Evolutionary conservation across 1,140 invertebrate species (phyloP).

Genomic region (Semibalanus balanoides): DNA sequence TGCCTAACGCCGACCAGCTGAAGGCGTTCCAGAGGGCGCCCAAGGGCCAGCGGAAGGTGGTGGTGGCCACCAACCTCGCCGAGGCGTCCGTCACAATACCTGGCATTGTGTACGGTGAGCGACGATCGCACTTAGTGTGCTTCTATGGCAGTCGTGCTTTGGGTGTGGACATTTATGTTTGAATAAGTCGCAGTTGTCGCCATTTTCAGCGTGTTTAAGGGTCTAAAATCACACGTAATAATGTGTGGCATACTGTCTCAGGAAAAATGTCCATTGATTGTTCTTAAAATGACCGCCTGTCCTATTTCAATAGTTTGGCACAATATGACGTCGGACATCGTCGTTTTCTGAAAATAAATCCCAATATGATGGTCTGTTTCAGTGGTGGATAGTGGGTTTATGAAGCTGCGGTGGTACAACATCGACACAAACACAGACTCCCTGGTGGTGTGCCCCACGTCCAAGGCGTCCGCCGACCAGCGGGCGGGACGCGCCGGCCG

Average conservation of each 20-base stretch:
- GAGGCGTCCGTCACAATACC: slow-evolving; percentile 88
- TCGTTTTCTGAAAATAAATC: no score
- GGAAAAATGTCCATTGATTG: no score
- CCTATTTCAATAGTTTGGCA: no score
- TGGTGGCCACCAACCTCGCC: slow-evolving; percentile 93
- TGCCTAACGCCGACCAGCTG: slow-evolving; percentile 68
- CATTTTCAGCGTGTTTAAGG: no score
- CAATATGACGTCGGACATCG: no score
- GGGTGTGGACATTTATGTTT: no score
- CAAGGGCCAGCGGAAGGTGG: slow-evolving; percentile 66
- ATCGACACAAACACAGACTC: slow-evolving; percentile 66
- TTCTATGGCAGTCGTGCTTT: no score
- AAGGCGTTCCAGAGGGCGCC: slow-evolving; percentile 70
- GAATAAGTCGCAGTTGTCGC: no score
- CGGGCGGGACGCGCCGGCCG: slow-evolving; percentile 83
- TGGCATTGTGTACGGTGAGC: slow-evolving; percentile 75
- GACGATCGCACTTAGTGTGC: no score
- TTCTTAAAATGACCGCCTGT: no score
- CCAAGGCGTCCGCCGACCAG: slow-evolving; percentile 79
- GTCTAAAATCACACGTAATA: no score
- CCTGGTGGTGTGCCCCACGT: slow-evolving; percentile 67
- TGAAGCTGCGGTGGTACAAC: slow-evolving; percentile 88
- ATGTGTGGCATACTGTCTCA: no score
- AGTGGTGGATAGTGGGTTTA: slow-evolving; percentile 94
- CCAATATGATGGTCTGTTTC: slow-evolving; percentile 31